Conservation (phyloP, 2,113 vertebrate species). For the Hemiprocne comata region DNA sequence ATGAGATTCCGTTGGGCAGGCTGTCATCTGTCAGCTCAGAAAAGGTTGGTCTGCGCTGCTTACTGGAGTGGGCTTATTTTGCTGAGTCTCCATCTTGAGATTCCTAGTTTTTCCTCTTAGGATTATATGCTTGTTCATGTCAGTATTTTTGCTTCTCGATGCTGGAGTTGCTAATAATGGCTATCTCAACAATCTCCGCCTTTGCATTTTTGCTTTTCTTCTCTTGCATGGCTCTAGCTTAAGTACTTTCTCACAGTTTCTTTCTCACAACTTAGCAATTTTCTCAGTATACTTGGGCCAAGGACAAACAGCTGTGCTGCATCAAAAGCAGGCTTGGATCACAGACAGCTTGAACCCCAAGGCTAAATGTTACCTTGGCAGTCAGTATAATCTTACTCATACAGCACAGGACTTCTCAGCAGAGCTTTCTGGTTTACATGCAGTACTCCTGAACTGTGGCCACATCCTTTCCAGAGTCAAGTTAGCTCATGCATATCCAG, state of each 20-base stretch:
- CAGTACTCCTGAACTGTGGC: not conserved
- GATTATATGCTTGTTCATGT: not conserved
- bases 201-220: constrained; percentile 5
- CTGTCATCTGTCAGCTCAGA: not conserved
- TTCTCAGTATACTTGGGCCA: constrained; percentile 31
- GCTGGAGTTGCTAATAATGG: not conserved
- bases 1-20: not conserved
- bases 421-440: not conserved
- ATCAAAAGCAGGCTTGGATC: constrained; percentile 16
- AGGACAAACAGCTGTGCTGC: constrained; percentile 16
- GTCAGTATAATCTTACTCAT: not conserved
- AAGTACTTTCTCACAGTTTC: constrained; percentile 39
- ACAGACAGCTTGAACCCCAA: not conserved
- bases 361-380: constrained; percentile 26
- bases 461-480: not conserved
- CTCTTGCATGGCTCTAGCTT: not conserved
- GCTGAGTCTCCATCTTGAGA: not conserved
- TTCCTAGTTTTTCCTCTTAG: not conserved
- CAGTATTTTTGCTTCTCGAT: not conserved
- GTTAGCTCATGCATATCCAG: not conserved
- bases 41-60: not conserved
- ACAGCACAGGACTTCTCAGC: not conserved
- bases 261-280: constrained; percentile 6
- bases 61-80: not conserved
- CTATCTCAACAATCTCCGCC: not conserved